A percentile compares a stretch with the other conserved stretches of the same genome.
phyloP scores from a whole-genome alignment of 2,888 invertebrate genomes.

The Catocala nupta region DNA sequence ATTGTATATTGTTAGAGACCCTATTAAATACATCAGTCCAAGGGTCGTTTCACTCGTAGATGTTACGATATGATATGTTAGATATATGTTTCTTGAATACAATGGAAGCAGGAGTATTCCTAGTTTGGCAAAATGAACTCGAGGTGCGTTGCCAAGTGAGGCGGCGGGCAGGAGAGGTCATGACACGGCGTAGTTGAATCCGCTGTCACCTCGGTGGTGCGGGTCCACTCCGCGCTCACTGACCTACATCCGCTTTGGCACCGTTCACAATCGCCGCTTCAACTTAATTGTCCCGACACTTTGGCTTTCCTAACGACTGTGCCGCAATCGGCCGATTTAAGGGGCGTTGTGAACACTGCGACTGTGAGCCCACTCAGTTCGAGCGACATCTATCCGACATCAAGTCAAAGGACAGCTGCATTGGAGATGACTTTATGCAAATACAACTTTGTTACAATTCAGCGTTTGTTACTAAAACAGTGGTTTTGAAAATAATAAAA shows the following conservation, averaged over 20 bases:
- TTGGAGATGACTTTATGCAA: constrained; percentile 75
- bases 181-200: constrained; percentile 67
- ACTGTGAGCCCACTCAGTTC: constrained; percentile 66
- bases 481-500: constrained; percentile 63
- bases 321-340: constrained; percentile 85
- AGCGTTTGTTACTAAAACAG: constrained; percentile 72
- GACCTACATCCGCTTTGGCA: constrained; percentile 87
- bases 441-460: constrained; percentile 70
- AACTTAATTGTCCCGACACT: constrained; percentile 87
- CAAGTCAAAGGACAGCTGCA: constrained; percentile 71
- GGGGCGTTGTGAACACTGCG: constrained; percentile 71
- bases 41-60: constrained; percentile 7
- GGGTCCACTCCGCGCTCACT: constrained; percentile 80
- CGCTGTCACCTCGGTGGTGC: constrained; percentile 74
- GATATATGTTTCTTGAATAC: not conserved
- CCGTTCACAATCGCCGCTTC: constrained; percentile 86
- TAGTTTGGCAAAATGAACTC: constrained; percentile 36
- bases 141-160: constrained; percentile 68
- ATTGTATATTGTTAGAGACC: constrained; percentile 40
- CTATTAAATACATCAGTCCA: constrained; percentile 34
- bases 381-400: constrained; percentile 65
- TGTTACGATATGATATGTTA: not conserved
- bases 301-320: constrained; percentile 84
- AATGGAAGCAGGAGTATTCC: not conserved
- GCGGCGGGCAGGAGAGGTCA: constrained; percentile 63